These are phyloP conservation scores for Aplochiton taeniatus DNA, from an alignment of 2,797 vertebrate genomes.

Conservation along the genomic window DNA sequence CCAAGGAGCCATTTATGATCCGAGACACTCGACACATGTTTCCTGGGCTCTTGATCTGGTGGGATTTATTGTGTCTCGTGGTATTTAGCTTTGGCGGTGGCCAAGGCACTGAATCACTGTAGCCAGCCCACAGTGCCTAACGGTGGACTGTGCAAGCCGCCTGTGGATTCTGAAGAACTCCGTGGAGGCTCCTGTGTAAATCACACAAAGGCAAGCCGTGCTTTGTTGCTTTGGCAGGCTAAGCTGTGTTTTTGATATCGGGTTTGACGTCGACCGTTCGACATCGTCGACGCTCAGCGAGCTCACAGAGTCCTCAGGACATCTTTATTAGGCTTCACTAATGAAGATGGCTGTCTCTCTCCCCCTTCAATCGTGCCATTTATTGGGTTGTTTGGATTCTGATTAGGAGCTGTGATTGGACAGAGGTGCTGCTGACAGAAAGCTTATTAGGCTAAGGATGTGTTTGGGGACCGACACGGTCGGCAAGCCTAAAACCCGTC, in stretches of 20 bases:
- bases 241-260: no score
- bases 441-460: conserved; percentile 18
- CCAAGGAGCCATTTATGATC: conserved; percentile 37
- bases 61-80: neutral
- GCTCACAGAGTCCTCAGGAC: neutral
- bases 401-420: conserved; percentile 28
- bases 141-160: neutral
- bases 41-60: neutral
- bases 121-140: neutral
- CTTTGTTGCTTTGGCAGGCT: no score
- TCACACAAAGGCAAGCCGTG: no score
- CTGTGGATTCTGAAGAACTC: no score
- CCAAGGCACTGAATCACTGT: neutral
- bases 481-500: conserved; percentile 8
- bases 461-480: conserved; percentile 2
- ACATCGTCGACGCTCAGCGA: neutral
- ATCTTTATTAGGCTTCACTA: conserved; percentile 6
- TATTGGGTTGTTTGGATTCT: conserved; percentile 45
- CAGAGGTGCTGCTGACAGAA: neutral
- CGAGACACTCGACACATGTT: conserved; percentile 15
- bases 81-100: neutral
- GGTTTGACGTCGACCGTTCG: no score
- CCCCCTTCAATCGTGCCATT: conserved; percentile 36
- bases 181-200: no score
- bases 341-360: conserved; percentile 38